Evolutionary conservation across 2,888 invertebrate genomes (phyloP), one percentile per base, ranked within the genome.

Genomic region (Nysson spinosus): DNA sequence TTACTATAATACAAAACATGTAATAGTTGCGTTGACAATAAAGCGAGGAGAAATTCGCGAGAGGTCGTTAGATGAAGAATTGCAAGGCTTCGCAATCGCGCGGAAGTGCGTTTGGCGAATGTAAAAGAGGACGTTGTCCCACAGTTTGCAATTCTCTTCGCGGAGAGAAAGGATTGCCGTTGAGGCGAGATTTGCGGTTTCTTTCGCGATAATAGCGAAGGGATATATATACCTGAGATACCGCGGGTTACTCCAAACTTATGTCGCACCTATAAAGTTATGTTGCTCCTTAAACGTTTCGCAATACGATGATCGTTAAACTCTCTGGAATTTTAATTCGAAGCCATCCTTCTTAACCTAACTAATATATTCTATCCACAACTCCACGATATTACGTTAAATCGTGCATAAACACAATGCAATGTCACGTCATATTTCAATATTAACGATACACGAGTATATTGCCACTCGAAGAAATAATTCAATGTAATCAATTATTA

Each of bases 171-270:
- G 67, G 67, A 75, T 76, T 57, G 56, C 64, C 56, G 61, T 67
- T 56, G 61, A 75, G 67, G 57, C 37, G 72, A 74, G 72, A 75
- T 75, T 76, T 76, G 76, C 76, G 76, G 70, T 75, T 75, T 64
- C 57, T 69, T 72, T 57, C 66, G 52, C 60, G 75, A 75, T 72
- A 75, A 71, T 69, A 64, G 75, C 64, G 64, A 75, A 69, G 44
- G 75, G 68, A 69, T 69, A 60, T 47, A 30, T 26, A 54, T 57
- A 42, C 69, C 57, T 58, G 58, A 57, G 42, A 56, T 60, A 51
- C 52, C 24, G 66, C 62, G 40, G 50, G 56, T 40, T 54, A 64
- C 46, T 49, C 35, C 49, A 34, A 37, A 72, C 60, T 64, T 75
- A 71, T 66, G 58, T 54, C 57, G 51, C 57, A 51, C 60, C 70